Base-by-base conservation (phyloP, 2,888 invertebrate genomes). In the Eurois occulta region DNA sequence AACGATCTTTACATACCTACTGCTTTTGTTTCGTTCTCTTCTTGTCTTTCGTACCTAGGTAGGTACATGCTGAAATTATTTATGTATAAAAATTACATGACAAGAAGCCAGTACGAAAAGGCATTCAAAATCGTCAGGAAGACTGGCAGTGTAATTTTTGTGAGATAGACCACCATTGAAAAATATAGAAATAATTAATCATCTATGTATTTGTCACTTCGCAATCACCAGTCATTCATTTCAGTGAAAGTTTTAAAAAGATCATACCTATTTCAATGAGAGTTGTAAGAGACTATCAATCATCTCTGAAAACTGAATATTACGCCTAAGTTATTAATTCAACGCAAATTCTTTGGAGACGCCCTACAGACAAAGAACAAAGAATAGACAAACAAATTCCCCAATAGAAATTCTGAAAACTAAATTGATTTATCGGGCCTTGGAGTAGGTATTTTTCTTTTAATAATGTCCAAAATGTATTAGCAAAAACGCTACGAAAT, bases 261-360 rank as follows among this genome's bases (percentile, higher is more conserved):
- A 46, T 62, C 43, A 64, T 46, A n/a, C n/a, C n/a, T n/a, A n/a
- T 65, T 65, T 32, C 38, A n/a, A 52, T 16, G 6, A 11, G 41
- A 52, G 24, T 52, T 43, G n/a, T n/a, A 28, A 58, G 35, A 32
- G 5, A 32, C 32, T 21, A 77, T 43, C 32, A 41, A 70, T 52
- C 70, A 70, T 28, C 21, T 38, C 38, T 6, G 24, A 66, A 32
- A 68, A 48, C 21, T n/a, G 16, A 58, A 68, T 28, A 67, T 67
- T 67, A 52, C 48, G 35, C 35, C 60, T 41, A 69, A 35, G 41
- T 70, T 68, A 52, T 77, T 62, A 70, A 69, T 77, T 58, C 24
- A 16, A 13, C 16, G 24, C 13, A 41, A 41, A 41, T 41, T 65
- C n/a, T 65, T 65, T 65, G 41, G n/a, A 41, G n/a, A 28, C 65